Evolutionary conservation across 2,797 vertebrate species (phyloP), one percentile per base, ranked within the genome.

Genomic region (Vespertilio murinus): DNA sequence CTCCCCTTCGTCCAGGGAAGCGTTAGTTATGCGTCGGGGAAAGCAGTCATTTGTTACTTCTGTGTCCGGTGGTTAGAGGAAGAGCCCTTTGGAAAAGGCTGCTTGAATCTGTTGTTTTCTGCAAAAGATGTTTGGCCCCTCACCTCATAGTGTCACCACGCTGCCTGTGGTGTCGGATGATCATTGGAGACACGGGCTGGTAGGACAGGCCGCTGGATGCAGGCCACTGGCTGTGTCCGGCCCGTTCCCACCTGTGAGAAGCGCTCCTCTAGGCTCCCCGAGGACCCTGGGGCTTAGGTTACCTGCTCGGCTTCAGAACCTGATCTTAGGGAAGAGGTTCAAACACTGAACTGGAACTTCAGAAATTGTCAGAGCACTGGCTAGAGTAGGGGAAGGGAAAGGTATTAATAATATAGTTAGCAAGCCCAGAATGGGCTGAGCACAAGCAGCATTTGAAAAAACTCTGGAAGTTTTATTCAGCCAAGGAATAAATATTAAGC

Each of bases 321-420:
- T 67, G 22, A 42, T 90, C 30, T 65, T 64, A 6, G 45, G 0
- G 47, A 47, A 88, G 38, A 91, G 30, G 30, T 79, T 70, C 65
- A 65, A 30, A 25, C 81, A 52, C 3, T 78, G 54, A 90, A 71
- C 52, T 47, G n/a, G n/a, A 77, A 88, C 65, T 71, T 94, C 22
- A 91, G 82, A 75, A 74, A 59, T 33, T 23, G 4, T 71, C 38
- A 42, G 9, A 49, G 17, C 14, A 71, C 2, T 59, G 52, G 45
- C 6, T 81, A 3, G 49, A 49, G 56, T 67, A 73, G 22, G 33
- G 77, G 22, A 61, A 64, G 30, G 35, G 54, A 20, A 45, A 35
- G 25, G 16, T 85, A 47, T 61, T 18, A 14, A 61, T 82, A 80
- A 65, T 40, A 25, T 1, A 82, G 33, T 20, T 45, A 80, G 74